Evolutionary conservation across 2,113 vertebrate species (phyloP).

Genomic region (Micromys minutus): DNA sequence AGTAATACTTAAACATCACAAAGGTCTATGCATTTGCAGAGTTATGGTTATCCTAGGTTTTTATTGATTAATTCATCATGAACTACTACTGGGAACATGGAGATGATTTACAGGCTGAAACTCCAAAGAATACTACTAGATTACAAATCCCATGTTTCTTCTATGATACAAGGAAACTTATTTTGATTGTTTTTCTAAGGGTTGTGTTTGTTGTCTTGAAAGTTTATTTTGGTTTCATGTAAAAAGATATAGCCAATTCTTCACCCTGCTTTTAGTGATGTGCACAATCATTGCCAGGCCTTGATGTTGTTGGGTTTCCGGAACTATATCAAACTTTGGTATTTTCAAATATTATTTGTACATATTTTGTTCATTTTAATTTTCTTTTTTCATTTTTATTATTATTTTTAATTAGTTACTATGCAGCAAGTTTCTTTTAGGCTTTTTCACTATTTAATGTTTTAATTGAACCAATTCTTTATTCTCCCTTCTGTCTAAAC

Average conservation of each 20-base stretch:
- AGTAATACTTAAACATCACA: neutral
- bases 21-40: neutral
- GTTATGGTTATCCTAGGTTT: neutral
- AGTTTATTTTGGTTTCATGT: neutral
- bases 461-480: neutral
- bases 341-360: neutral
- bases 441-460: neutral
- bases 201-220: neutral
- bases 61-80: neutral
- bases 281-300: neutral
- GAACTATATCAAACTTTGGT: neutral
- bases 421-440: neutral
- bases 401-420: neutral
- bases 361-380: neutral
- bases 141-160: neutral
- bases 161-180: neutral
- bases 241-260: neutral
- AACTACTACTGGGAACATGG: neutral
- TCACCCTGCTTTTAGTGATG: neutral
- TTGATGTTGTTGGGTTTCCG: too few species aligned
- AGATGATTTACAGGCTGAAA: neutral
- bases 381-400: neutral
- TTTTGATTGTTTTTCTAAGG: neutral
- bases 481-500: too few species aligned
- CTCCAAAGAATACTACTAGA: neutral